Base-by-base conservation (phyloP, 2,888 invertebrate species). In the Dusona sp. region DNA sequence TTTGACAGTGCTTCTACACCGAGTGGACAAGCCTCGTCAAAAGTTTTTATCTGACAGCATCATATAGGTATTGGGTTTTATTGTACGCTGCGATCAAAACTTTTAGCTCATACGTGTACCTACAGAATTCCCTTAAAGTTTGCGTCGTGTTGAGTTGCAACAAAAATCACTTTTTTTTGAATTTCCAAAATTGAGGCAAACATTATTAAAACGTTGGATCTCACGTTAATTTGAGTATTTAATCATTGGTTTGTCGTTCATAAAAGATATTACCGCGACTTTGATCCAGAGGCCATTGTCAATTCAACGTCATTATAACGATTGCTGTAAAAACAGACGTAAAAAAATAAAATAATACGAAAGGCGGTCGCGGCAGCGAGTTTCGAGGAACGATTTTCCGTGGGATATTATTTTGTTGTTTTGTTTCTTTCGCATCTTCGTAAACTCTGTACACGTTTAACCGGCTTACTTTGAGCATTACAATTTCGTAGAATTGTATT, bases 311-410 rank as follows among this genome's bases (percentile, higher is more conserved):
- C 3, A 1, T 38, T 38, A 38, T 42, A 42, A 1, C 42, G 42
- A 42, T 42, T 42, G 42, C 11, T 42, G 11, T 42, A 9, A 68
- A 72, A 48, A 73, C 22, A 22, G 72, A 11, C 11, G 36, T 25
- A 84, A 80, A 82, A 88, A 79, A 87, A 78, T 70, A 33, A 88
- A 77, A 70, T 74, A 83, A 83, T 82, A 87, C 88, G 81, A 90
- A 90, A 90, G 89, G 90, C 89, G 87, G 83, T 85, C 88, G 80
- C 75, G 87, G 83, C 84, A 88, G 80, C 75, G 79, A 79, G 77
- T 73, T 83, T 83, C 78, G 65, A 88, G 83, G 86, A 88, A 88
- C 87, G 84, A 84, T 86, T 64, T 84, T 87, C 68, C 75, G 78
- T 70, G 64, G 79, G 84, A 84, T 84, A 81, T 84, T 80, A 61